phyloP scores from a whole-genome alignment of 2,797 vertebrate species.

The Trachurus trachurus region DNA sequence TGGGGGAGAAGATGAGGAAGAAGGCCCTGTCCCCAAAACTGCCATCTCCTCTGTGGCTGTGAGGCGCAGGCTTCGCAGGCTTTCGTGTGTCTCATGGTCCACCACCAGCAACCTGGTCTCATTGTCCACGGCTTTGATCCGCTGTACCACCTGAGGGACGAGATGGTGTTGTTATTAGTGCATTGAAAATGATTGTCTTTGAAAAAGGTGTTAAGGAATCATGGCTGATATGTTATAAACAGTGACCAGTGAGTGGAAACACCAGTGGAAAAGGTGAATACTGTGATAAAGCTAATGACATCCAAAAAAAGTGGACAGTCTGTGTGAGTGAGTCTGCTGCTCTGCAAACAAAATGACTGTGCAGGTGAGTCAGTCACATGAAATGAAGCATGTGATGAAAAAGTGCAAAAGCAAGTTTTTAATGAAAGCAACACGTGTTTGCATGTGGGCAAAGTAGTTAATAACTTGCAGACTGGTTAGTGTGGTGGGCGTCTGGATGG shows the following conservation, averaged over 20 bases:
- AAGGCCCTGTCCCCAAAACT: constrained; percentile 58
- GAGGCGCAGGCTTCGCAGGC: constrained; percentile 89
- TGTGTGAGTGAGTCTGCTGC: neutral
- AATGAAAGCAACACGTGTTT: neutral
- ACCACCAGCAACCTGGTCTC: constrained; percentile 95
- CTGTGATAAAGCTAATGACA: neutral
- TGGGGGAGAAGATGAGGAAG: constrained; percentile 49
- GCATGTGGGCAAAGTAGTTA: neutral
- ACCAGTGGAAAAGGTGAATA: neutral
- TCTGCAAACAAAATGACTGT: constrained; percentile 15
- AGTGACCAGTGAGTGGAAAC: neutral
- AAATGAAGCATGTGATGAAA: neutral
- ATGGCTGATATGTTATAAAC: neutral
- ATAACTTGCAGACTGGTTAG: neutral
- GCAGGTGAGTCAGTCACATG: constrained; percentile 1
- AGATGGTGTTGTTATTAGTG: neutral
- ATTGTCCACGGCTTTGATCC: constrained; percentile 92
- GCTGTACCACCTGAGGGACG: constrained; percentile 91
- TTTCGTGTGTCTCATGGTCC: constrained; percentile 93
- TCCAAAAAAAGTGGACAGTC: neutral
- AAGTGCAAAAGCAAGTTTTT: neutral
- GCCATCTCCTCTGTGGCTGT: constrained; percentile 93
- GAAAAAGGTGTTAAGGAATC: neutral
- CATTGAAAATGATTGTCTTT: neutral
- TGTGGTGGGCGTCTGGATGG: neutral